Evolutionary conservation across 2,888 invertebrate genomes (phyloP).

Genomic region (Pammene aurita): DNA sequence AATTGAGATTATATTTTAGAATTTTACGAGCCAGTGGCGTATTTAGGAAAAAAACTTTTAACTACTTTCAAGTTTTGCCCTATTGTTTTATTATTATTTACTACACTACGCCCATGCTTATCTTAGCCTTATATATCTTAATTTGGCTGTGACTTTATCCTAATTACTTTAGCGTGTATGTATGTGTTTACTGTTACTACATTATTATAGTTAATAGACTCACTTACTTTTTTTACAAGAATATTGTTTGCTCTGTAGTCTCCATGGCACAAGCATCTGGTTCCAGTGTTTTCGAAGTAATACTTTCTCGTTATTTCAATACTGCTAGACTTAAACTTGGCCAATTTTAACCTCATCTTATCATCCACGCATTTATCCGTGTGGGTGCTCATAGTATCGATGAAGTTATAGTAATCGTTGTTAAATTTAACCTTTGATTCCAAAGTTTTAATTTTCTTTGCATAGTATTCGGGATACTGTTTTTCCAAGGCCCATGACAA

Average conservation of each 20-base stretch:
- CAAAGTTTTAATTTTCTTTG: constrained; percentile 47
- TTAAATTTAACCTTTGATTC: constrained; percentile 47
- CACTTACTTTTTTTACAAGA: constrained; percentile 61
- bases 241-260: constrained; percentile 68
- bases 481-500: constrained; percentile 50
- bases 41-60: too few species aligned
- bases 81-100: too few species aligned
- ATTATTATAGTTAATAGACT: neutral
- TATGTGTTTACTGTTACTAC: too few species aligned
- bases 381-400: constrained; percentile 39
- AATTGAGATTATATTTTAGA: too few species aligned
- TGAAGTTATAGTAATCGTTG: constrained; percentile 50
- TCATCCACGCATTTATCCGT: constrained; percentile 46
- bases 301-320: constrained; percentile 49
- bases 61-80: too few species aligned
- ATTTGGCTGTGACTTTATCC: too few species aligned
- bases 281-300: constrained; percentile 45
- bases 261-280: constrained; percentile 59
- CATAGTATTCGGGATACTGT: constrained; percentile 43
- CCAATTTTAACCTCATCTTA: constrained; percentile 47
- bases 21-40: too few species aligned
- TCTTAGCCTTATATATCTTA: too few species aligned
- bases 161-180: too few species aligned
- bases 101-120: too few species aligned
- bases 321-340: constrained; percentile 45